A percentile compares a stretch with the other conserved stretches of the same genome.
Evolutionary conservation across 1,140 invertebrate genomes (phyloP).

Genomic region (Apis cerana): DNA sequence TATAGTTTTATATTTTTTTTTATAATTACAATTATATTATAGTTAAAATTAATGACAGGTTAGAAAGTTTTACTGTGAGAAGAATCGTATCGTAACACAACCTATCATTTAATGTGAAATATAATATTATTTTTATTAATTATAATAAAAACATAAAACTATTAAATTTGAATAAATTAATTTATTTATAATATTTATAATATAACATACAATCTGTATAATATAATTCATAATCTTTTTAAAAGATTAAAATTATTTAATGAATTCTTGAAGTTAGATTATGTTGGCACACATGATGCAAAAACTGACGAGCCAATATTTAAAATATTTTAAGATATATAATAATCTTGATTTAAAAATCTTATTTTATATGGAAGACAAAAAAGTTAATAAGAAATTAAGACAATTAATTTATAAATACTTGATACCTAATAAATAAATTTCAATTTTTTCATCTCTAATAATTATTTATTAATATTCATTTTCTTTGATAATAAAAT

Average conservation of each 20-base stretch:
- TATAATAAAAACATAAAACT: background rate
- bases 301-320: slow-evolving; percentile 27
- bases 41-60: background rate
- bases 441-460: too few relatives aligned
- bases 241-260: slow-evolving; percentile 3
- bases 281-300: slow-evolving; percentile 2
- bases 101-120: background rate
- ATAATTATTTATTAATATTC: background rate
- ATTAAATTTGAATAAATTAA: background rate
- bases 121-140: background rate
- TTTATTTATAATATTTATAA: background rate
- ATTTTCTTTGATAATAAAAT: background rate
- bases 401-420: background rate
- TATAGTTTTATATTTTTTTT: background rate
- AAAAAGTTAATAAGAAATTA: background rate
- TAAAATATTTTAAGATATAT: background rate
- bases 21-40: background rate
- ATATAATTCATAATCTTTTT: background rate
- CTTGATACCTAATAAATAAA: too few relatives aligned
- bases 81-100: background rate
- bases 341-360: background rate
- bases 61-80: background rate
- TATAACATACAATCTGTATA: too few relatives aligned
- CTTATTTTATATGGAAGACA: background rate
- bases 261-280: slow-evolving; percentile 21